Base-by-base conservation (phyloP, 1,140 invertebrate genomes). In the Trichonephila clavata region DNA sequence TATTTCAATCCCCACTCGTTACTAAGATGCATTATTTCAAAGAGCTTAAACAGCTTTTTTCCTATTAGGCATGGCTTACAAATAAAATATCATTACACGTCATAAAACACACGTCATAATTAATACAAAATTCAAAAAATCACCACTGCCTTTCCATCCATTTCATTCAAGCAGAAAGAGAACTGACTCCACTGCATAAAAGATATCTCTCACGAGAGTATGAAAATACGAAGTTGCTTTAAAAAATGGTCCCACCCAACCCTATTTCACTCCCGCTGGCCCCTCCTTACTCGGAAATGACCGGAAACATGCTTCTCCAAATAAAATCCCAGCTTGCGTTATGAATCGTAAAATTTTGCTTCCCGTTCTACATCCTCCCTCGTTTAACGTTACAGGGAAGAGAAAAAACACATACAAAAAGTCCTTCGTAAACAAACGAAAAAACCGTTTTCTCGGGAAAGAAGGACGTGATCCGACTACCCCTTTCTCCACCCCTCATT, bases 281-380 rank as follows among this genome's bases (percentile, higher is more conserved):
- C 27, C 81, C 24, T 50, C 50, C 50, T 59, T 84, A 24, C 86
- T 87, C 83, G 39, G 80, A 80, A 93, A 93, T 93, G 86, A 87
- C 86, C 86, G 71, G 92, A 93, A 93, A 88, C 86, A 61, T 43
- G 84, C 92, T 65, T 93, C 71, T 93, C 61, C 86, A 93, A 93
- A 93, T 93, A 88, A 93, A 93, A 93, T 87, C 92, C 65, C 21
- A n/a, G 68, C 39, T 65, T 32, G 84, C 65, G 84, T 87, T 93
- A 93, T 93, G 92, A 93, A 93, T 93, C 92, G 92, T 93, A 93
- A 93, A 87, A 87, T 93, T 92, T 92, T 59, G 39, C 61, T 84
- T 81, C 59, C 32, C 80, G 27, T 65, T 84, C 77, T 61, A n/a
- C 65, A 57, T 63, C 63, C 84, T 14, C 63, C 57, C 84, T 80